Conservation (phyloP, 2,113 vertebrate species). For the Mormyrus iriodes region DNA sequence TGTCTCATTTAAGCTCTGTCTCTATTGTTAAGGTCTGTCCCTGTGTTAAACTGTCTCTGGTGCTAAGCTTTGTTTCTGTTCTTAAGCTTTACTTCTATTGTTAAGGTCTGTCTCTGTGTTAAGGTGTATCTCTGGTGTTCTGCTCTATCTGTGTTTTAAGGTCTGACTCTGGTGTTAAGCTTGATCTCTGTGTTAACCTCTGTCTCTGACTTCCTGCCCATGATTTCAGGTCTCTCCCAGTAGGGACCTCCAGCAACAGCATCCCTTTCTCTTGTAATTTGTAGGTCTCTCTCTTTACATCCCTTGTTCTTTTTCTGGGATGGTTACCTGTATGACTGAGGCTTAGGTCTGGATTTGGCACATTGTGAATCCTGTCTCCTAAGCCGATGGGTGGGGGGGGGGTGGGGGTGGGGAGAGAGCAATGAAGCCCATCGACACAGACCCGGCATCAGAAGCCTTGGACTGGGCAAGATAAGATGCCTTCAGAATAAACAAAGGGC, state of each 20-base stretch:
- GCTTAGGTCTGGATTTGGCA: not conserved
- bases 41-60: too few relatives aligned
- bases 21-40: too few relatives aligned
- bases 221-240: not conserved
- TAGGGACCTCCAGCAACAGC: not conserved
- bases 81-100: not conserved
- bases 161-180: too few relatives aligned
- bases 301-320: not conserved
- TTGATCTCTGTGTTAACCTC: too few relatives aligned
- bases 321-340: not conserved
- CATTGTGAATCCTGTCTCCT: not conserved
- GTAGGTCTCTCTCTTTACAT: not conserved
- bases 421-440: not conserved
- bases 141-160: too few relatives aligned
- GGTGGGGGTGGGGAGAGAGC: not conserved
- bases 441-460: not conserved
- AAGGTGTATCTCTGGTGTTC: not conserved
- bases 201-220: not conserved
- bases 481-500: slow-evolving; percentile 2
- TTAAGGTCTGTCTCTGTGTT: not conserved
- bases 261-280: not conserved
- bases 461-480: not conserved
- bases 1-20: not conserved
- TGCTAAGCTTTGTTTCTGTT: not conserved
- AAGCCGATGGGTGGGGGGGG: not conserved